A percentile compares a stretch with the other conserved stretches of the same genome.
Conservation (phyloP, 2,888 invertebrate species). For the Rhopalosiphum nymphaeae region DNA sequence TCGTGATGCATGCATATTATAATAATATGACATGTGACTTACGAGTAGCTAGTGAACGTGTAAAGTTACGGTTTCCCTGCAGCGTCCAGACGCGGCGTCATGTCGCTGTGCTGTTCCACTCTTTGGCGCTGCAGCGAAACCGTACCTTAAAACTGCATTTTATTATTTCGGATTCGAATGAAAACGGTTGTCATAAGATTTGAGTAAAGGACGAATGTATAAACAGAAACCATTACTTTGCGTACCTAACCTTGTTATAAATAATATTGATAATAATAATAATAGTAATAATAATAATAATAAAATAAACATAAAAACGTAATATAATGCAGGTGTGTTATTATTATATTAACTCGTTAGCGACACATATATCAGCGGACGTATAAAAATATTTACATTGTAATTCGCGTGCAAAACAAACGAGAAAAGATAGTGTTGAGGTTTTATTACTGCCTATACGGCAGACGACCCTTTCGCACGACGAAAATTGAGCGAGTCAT, state of each 20-base stretch:
- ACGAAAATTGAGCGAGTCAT: not conserved
- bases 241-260: not conserved
- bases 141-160: not conserved
- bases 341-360: not conserved
- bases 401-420: not conserved
- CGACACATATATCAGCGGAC: not conserved
- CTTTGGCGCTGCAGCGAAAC: too few relatives aligned
- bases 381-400: not conserved
- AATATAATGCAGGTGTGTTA: not conserved
- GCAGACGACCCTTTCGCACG: not conserved
- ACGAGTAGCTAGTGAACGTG: too few relatives aligned
- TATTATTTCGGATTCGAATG: not conserved
- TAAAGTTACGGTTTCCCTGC: too few relatives aligned
- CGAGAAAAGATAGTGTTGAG: not conserved
- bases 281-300: not conserved
- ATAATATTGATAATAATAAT: not conserved
- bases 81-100: too few relatives aligned
- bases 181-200: not conserved
- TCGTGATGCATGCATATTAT: too few relatives aligned
- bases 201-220: not conserved
- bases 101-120: too few relatives aligned
- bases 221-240: not conserved
- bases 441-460: not conserved
- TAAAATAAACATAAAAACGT: not conserved
- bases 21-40: too few relatives aligned